Base-by-base conservation (phyloP, 1,140 invertebrate species). In the Chymomyza costata region DNA sequence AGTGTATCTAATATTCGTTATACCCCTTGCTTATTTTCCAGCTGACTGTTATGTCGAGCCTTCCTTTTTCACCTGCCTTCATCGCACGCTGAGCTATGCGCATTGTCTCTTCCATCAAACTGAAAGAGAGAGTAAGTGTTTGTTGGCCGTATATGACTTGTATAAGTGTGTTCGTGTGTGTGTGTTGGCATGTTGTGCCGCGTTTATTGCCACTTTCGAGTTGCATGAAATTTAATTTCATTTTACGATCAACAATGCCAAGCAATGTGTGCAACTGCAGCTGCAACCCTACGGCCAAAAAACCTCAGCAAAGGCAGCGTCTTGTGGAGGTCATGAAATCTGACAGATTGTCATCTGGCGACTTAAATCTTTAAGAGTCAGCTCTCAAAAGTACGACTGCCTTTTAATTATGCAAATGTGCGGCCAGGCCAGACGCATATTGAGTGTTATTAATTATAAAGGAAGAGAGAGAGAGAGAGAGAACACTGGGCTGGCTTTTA, bases 341-440 rank as follows among this genome's bases (percentile, higher is more conserved):
- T 34, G n/a, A n/a, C 13, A n/a, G 30, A n/a, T 16, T 50, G 37
- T 41, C 43, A 64, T 43, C 41, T 38, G 37, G 28, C 40, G 45
- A 21, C 53, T 80, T 71, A 41, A 78, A 46, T 64, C 63, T 64
- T 78, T 34, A 76, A 74, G 60, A 65, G 19, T n/a, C n/a, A 28
- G 25, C 10, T 28, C 25, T 28, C n/a, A n/a, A n/a, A n/a, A n/a
- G 25, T 28, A 28, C 25, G 5, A 52, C 10, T 38, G 30, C 49
- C 62, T 67, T 78, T 80, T 78, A 78, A 78, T 78, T 78, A 78
- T 67, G 73, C 67, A 80, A 78, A 80, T 78, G 68, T 66, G 67
- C 68, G 67, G 66, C 60, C 13, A 51, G 35, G 43, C 30, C 39
- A 39, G 37, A 32, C 46, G 39, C 48, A 15, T 70, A 65, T 62